Percentiles rank a stretch among this genome's conserved stretches.
Conservation (phyloP, 2,113 vertebrate species). For the Bucco capensis region DNA sequence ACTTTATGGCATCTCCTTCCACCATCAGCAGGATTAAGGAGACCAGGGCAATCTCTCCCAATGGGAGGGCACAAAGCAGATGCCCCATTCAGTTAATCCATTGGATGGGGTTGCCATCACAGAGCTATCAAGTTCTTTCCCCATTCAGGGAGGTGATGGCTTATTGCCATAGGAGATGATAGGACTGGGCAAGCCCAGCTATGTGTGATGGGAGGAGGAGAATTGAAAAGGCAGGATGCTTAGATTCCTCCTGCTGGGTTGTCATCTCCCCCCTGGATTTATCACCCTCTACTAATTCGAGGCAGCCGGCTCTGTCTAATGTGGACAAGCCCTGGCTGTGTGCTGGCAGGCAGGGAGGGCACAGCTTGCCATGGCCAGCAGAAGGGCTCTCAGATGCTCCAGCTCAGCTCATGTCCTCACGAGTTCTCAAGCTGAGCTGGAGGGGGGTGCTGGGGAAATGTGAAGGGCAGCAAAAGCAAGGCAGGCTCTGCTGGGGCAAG, state of each 20-base stretch:
- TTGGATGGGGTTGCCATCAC: neutral
- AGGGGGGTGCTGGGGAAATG: neutral
- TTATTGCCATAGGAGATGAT: neutral
- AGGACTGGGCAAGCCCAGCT: neutral
- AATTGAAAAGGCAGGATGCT: neutral
- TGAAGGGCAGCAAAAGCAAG: neutral
- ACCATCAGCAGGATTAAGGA: neutral
- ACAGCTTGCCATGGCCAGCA: neutral
- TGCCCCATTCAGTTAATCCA: fast-evolving
- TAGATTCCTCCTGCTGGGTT: neutral
- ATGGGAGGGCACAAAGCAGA: neutral
- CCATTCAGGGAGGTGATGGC: neutral
- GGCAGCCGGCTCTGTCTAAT: slow-evolving; percentile 1
- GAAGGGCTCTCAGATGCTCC: neutral
- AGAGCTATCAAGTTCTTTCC: neutral
- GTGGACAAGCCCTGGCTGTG: neutral
- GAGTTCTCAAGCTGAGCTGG: neutral
- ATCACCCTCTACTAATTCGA: neutral
- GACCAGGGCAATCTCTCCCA: neutral
- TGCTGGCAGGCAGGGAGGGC: neutral
- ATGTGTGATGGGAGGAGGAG: neutral
- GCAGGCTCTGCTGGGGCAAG: neutral
- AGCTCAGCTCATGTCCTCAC: neutral
- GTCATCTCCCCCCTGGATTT: slow-evolving; percentile 26
- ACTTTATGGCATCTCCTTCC: neutral